phyloP scores from a whole-genome alignment of 2,888 invertebrate genomes.

The Drosophila formosana region DNA sequence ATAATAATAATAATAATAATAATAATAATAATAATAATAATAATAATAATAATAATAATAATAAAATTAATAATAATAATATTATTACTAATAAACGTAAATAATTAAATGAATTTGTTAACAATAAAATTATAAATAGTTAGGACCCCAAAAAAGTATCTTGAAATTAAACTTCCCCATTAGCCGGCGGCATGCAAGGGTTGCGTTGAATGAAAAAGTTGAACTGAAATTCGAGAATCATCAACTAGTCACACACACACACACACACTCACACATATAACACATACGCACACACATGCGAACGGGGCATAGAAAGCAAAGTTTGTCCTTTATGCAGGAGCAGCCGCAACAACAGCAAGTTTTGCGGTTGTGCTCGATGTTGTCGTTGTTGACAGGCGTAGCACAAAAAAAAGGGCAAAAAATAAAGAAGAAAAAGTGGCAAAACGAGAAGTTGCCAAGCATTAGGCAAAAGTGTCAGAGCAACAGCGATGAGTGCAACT shows the following conservation, averaged over 20 bases:
- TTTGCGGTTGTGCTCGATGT: slow-evolving; percentile 22
- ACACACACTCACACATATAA: slow-evolving; percentile 19
- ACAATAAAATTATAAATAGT: too few relatives aligned
- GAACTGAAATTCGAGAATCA: slow-evolving; percentile 61
- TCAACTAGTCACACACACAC: slow-evolving; percentile 57
- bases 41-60: too few relatives aligned
- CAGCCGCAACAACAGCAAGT: slow-evolving; percentile 18
- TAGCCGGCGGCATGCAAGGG: not conserved
- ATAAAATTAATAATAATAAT: too few relatives aligned
- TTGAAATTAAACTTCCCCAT: not conserved
- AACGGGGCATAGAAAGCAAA: slow-evolving; percentile 34
- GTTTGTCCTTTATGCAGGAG: slow-evolving; percentile 56
- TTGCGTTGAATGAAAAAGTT: slow-evolving; percentile 30
- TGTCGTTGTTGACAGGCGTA: slow-evolving; percentile 37
- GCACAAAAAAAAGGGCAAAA: slow-evolving; percentile 11
- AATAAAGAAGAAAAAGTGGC: not conserved
- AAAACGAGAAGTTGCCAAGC: slow-evolving; percentile 46
- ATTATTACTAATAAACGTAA: too few relatives aligned
- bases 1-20: too few relatives aligned
- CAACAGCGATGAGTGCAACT: slow-evolving; percentile 19
- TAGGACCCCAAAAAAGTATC: not conserved
- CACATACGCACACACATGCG: not conserved
- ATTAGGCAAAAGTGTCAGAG: slow-evolving; percentile 50
- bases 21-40: not conserved
- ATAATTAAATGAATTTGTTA: too few relatives aligned